phyloP scores from a whole-genome alignment of 2,797 vertebrate genomes.

The Characodon lateralis region DNA sequence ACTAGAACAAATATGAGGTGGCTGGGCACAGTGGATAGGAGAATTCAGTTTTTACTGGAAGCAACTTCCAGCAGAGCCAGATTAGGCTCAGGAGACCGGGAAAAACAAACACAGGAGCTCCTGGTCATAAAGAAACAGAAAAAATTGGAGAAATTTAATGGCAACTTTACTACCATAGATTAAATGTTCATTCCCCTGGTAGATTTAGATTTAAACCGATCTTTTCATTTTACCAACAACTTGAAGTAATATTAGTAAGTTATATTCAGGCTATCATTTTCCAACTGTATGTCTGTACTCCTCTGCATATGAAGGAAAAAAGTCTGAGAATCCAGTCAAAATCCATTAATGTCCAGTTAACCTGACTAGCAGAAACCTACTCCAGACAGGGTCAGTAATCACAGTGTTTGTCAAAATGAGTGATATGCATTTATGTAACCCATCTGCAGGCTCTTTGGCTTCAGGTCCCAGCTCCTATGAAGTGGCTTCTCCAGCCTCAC shows the following conservation, averaged over 20 bases:
- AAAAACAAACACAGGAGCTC: background rate
- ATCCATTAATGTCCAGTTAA: background rate
- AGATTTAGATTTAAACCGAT: background rate
- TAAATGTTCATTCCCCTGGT: background rate
- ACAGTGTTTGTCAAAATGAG: background rate
- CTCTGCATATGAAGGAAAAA: too few relatives aligned
- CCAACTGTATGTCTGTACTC: background rate
- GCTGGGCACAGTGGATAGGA: background rate
- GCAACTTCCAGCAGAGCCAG: background rate
- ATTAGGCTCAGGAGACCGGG: background rate
- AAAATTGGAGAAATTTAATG: background rate
- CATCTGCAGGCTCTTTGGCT: slow-evolving; percentile 69
- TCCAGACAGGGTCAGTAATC: background rate
- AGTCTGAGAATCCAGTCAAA: background rate
- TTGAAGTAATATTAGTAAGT: background rate
- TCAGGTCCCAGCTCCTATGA: slow-evolving; percentile 91
- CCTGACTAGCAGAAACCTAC: background rate
- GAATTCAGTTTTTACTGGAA: background rate
- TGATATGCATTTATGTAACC: background rate
- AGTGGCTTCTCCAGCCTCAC: slow-evolving; percentile 92
- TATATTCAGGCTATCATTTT: background rate
- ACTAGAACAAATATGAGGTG: background rate
- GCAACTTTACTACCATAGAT: background rate
- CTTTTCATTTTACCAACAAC: background rate
- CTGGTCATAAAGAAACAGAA: background rate